phyloP scores from a whole-genome alignment of 2,113 vertebrate genomes.

The Paratilapia polleni region DNA sequence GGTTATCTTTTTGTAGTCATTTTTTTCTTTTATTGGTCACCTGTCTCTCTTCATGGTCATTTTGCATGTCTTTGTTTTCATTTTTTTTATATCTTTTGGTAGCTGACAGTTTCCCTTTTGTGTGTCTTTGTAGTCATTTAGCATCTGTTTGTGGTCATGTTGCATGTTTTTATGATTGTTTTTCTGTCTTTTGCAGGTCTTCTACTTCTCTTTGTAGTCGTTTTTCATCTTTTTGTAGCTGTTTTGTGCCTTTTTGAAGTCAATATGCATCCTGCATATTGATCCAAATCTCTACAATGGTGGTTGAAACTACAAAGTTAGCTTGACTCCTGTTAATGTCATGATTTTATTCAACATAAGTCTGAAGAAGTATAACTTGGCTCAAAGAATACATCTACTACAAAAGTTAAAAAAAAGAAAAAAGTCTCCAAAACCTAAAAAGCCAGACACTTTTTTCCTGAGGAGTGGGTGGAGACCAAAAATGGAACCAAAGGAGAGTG shows the following conservation, averaged over 20 bases:
- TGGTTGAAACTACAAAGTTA: background rate
- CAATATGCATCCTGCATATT: background rate
- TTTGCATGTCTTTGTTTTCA: background rate
- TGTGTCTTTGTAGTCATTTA: background rate
- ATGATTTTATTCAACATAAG: background rate
- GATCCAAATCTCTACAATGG: background rate
- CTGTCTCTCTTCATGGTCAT: background rate
- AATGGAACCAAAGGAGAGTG: background rate
- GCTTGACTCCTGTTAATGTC: no score
- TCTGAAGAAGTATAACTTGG: background rate
- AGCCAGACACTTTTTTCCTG: accelerated
- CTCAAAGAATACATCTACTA: background rate
- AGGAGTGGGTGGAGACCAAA: background rate
- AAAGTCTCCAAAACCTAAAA: background rate
- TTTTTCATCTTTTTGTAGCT: no score
- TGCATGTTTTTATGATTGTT: background rate
- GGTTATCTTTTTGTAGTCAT: no score
- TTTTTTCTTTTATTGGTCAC: background rate
- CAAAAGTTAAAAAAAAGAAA: background rate
- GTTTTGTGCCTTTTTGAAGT: accelerated
- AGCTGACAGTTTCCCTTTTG: background rate
- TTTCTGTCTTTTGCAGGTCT: background rate
- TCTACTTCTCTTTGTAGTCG: background rate
- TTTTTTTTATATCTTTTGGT: background rate
- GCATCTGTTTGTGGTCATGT: background rate